Evolutionary conservation across 2,113 vertebrate species (phyloP).

Genomic region (Plecturocebus donacophilus): DNA sequence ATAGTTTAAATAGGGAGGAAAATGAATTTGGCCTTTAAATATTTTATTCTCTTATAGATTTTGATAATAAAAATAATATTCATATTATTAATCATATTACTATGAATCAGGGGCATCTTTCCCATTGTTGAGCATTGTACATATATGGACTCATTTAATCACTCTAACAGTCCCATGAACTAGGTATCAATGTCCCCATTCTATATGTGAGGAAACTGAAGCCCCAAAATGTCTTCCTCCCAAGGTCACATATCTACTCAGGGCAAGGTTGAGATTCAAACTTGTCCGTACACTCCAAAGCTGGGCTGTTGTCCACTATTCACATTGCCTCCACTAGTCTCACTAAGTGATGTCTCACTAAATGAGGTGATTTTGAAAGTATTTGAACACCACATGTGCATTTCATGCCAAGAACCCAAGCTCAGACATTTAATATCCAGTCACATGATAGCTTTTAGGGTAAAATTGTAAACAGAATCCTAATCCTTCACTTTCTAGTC

Average conservation of each 20-base stretch:
- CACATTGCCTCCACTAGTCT: no score
- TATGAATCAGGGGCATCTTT: not conserved
- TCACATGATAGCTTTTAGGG: not conserved
- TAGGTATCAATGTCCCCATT: not conserved
- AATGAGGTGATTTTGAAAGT: not conserved
- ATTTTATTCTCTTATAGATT: not conserved
- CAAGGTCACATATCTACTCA: not conserved
- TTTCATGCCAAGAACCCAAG: not conserved
- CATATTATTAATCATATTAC: not conserved
- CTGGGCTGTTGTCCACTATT: not conserved
- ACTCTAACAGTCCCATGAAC: not conserved
- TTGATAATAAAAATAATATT: not conserved
- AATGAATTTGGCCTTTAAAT: not conserved
- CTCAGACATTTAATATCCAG: not conserved
- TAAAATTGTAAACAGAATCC: not conserved
- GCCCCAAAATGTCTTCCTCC: not conserved
- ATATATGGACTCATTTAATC: not conserved
- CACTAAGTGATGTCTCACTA: not conserved
- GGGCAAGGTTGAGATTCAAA: not conserved
- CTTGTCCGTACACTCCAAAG: not conserved
- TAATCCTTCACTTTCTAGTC: not conserved
- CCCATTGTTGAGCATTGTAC: not conserved
- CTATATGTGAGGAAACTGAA: not conserved
- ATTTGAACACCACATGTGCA: not conserved
- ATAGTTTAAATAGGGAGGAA: not conserved